Conservation (phyloP, 2,888 invertebrate genomes). For the Latheticus oryzae region DNA sequence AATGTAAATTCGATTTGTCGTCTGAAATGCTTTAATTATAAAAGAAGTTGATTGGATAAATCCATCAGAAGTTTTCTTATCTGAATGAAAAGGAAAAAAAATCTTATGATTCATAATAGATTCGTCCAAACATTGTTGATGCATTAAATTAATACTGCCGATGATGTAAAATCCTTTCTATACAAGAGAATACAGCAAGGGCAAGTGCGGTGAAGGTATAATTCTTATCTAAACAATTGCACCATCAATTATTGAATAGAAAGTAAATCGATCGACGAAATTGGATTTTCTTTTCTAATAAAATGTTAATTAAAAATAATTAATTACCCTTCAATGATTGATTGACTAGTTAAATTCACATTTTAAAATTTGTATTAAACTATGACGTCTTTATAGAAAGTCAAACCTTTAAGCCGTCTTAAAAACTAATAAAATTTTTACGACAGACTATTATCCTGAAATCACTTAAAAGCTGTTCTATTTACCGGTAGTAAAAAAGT, state of each 20-base stretch:
- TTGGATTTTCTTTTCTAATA: neutral
- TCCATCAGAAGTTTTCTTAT: slow-evolving; percentile 23
- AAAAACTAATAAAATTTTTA: slow-evolving; percentile 27
- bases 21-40: slow-evolving; percentile 23
- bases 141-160: slow-evolving; percentile 4
- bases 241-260: neutral
- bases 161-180: slow-evolving; percentile 4
- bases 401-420: slow-evolving; percentile 12
- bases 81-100: slow-evolving; percentile 8
- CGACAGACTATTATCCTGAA: slow-evolving; percentile 14
- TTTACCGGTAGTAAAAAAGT: slow-evolving; percentile 10
- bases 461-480: slow-evolving; percentile 12
- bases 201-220: slow-evolving; percentile 22
- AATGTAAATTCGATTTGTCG: slow-evolving; percentile 20
- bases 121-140: no score
- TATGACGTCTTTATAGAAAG: slow-evolving; percentile 19
- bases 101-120: no score
- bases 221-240: slow-evolving; percentile 18
- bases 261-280: slow-evolving; percentile 10
- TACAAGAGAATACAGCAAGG: slow-evolving; percentile 11
- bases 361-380: slow-evolving; percentile 9
- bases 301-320: slow-evolving; percentile 13
- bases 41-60: slow-evolving; percentile 21
- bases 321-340: slow-evolving; percentile 3
- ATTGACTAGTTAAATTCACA: slow-evolving; percentile 10